Base-by-base conservation (phyloP, 2,113 vertebrate species). In the Labeo rohita region DNA sequence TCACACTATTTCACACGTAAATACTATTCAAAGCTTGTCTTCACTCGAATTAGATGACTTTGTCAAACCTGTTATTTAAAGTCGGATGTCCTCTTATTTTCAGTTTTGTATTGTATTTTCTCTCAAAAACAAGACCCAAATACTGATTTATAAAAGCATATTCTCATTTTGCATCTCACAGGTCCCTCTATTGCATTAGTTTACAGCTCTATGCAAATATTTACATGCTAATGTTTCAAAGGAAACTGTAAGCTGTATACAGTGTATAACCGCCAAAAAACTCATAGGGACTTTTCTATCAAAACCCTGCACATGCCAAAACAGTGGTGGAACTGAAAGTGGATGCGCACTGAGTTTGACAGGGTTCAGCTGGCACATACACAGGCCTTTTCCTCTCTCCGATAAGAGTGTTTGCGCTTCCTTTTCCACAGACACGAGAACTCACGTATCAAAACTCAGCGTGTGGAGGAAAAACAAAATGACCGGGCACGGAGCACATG, bases 331-430 rank as follows among this genome's bases (percentile, higher is more conserved):
- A 76, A 52, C 23, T 45, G 85, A 86, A 88, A 87, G 47, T 76
- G 52, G 54, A 86, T 87, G 89, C 83, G 87, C 74, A 88, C 88
- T 89, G 81, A 87, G 84, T 90, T 85, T 90, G 87, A 87, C 81
- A 87, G 65, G 84, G 76, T 65, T 65, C 52, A 85, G 86, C 76
- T 90, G 87, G 91, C 86, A 86, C 85, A 28, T 5, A 74, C 50
- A 34, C 23, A 88, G 73, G 87, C 84, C 84, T 89, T 89, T 77
- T 92, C 89, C 80, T 81, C 77, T 88, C 82, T 11, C 73, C 88
- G 90, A 94, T 93, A 89, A 91, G 84, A 77, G 81, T 45, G 74
- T 90, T 90, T 87, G 90, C 88, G 82, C 77, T 91, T 91, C 86
- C 87, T 89, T 90, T 87, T 87, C 68, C 83, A 54, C 87, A 89